Evolutionary conservation across 2,113 vertebrate species (phyloP).

Genomic region (Onychostoma macrolepis): DNA sequence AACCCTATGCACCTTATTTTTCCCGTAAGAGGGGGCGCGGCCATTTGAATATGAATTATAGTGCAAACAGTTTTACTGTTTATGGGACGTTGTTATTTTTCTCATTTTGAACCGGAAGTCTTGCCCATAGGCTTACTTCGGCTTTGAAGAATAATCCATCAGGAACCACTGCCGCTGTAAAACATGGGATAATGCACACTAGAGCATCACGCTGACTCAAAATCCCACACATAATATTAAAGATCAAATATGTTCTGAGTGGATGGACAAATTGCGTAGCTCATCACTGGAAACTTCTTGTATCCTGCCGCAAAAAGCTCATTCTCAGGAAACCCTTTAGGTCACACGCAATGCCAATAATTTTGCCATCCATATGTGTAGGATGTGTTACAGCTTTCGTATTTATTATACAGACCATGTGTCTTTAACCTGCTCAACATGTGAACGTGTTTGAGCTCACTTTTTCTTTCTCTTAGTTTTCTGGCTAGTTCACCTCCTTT

Average conservation of each 20-base stretch:
- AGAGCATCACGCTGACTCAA: too few relatives aligned
- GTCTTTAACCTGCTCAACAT: constrained; percentile 3
- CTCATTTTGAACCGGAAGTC: too few relatives aligned
- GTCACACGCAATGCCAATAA: not conserved
- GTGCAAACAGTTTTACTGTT: too few relatives aligned
- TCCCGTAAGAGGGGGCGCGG: too few relatives aligned
- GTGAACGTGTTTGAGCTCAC: not conserved
- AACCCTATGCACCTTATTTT: too few relatives aligned
- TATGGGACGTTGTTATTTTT: too few relatives aligned
- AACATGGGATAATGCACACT: too few relatives aligned
- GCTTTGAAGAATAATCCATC: too few relatives aligned
- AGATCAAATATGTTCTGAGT: not conserved
- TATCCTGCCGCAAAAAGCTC: not conserved
- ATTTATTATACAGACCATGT: not conserved
- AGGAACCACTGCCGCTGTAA: too few relatives aligned
- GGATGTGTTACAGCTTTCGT: not conserved
- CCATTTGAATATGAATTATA: too few relatives aligned
- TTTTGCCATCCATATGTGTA: not conserved
- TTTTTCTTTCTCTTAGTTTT: not conserved
- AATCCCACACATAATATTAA: too few relatives aligned
- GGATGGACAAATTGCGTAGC: not conserved
- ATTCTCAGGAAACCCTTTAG: not conserved
- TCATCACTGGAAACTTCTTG: not conserved
- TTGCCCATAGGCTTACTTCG: too few relatives aligned
- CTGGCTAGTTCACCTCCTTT: not conserved